These are phyloP conservation scores for Mayetiola destructor DNA, from an alignment of 2,888 invertebrate genomes.

Conservation along the genomic window DNA sequence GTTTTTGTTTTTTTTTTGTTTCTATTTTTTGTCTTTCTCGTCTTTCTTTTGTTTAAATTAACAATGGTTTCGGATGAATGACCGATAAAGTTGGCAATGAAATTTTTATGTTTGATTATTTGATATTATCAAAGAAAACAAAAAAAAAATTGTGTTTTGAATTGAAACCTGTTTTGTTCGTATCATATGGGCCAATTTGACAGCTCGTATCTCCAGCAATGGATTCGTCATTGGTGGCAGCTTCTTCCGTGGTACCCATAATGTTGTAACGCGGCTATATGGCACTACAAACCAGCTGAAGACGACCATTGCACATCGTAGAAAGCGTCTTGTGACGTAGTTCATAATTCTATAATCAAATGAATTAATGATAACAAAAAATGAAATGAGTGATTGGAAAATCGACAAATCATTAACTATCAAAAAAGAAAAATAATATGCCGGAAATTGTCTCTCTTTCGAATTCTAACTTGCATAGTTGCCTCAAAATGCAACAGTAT, in stretches of 20 bases:
- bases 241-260: conserved; percentile 42
- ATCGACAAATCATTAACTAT: not conserved
- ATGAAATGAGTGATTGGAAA: not conserved
- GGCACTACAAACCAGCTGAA: conserved; percentile 44
- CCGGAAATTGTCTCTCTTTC: too few species aligned
- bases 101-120: not conserved
- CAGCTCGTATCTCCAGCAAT: conserved; percentile 53
- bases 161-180: conserved; percentile 48
- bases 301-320: conserved; percentile 44
- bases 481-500: not conserved
- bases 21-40: conserved; percentile 15
- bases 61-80: not conserved
- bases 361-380: not conserved
- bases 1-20: not conserved
- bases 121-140: too few species aligned
- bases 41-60: not conserved
- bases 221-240: conserved; percentile 52
- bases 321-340: conserved; percentile 42
- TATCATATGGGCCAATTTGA: conserved; percentile 53
- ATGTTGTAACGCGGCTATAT: conserved; percentile 35
- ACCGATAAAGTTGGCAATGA: not conserved
- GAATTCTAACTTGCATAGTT: conserved; percentile 8
- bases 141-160: conserved; percentile 18
- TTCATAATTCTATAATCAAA: conserved; percentile 39
- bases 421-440: too few species aligned